Conservation (phyloP, 1,140 invertebrate genomes). For the Eciton burchellii region DNA sequence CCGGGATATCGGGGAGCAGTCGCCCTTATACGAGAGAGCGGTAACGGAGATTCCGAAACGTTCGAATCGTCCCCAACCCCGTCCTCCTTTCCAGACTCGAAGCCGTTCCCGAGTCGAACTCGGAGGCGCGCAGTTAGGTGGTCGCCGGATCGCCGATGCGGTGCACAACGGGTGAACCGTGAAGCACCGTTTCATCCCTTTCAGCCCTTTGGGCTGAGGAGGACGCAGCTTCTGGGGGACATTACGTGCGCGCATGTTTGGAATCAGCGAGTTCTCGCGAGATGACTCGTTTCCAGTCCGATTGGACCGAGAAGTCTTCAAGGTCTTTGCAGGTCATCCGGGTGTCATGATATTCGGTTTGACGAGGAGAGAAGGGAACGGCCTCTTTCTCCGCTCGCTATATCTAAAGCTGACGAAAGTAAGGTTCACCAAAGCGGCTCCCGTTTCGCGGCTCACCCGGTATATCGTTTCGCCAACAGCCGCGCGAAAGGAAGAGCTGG, state of each 20-base stretch:
- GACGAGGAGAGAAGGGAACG: neutral
- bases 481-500: conserved; percentile 53
- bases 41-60: conserved; percentile 68
- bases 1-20: conserved; percentile 59
- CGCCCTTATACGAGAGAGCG: conserved; percentile 59
- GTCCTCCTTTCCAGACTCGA: conserved; percentile 44
- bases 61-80: conserved; percentile 60
- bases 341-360: too few relatives aligned
- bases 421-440: neutral
- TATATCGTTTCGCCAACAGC: conserved; percentile 56
- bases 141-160: conserved; percentile 58
- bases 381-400: neutral
- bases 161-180: conserved; percentile 53
- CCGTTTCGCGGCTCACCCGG: conserved; percentile 42
- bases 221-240: too few relatives aligned
- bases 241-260: too few relatives aligned
- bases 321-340: too few relatives aligned
- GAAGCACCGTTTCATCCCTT: neutral
- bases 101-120: conserved; percentile 60
- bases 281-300: too few relatives aligned
- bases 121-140: conserved; percentile 66
- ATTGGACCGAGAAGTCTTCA: too few relatives aligned
- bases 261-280: too few relatives aligned
- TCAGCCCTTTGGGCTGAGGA: too few relatives aligned
- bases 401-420: neutral